These are phyloP conservation scores for Kryptolebias ocellatus DNA, from an alignment of 2,797 vertebrate genomes.

Conservation along the genomic window DNA sequence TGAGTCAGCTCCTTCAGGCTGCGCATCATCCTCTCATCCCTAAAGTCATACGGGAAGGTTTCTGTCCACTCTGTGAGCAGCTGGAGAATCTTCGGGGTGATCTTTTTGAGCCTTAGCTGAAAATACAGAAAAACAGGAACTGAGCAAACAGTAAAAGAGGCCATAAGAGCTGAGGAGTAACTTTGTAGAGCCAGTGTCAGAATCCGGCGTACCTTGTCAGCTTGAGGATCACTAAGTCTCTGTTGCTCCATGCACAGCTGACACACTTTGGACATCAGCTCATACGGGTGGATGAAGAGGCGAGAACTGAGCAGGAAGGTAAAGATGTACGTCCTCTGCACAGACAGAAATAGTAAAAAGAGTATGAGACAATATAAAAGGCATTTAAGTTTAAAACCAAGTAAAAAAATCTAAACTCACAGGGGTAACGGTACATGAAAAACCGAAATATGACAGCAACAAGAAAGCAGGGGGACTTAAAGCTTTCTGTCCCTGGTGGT, in stretches of 20 bases:
- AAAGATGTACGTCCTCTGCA: conserved; percentile 93
- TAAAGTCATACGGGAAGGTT: conserved; percentile 94
- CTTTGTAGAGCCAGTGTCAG: background rate
- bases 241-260: conserved; percentile 89
- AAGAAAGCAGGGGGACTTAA: background rate
- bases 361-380: background rate
- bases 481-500: background rate
- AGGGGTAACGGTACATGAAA: background rate
- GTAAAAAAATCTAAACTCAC: background rate
- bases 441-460: background rate
- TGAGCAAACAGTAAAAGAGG: background rate
- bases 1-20: conserved; percentile 92
- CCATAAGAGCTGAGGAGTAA: too few relatives aligned
- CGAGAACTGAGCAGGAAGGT: conserved; percentile 95
- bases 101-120: conserved; percentile 86
- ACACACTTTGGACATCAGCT: conserved; percentile 92
- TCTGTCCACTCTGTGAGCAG: conserved; percentile 94
- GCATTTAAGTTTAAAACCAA: background rate
- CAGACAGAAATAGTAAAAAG: background rate
- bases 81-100: conserved; percentile 92
- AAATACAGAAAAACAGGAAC: conserved; percentile 7
- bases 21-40: conserved; percentile 94
- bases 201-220: conserved; percentile 85
- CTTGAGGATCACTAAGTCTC: conserved; percentile 83
- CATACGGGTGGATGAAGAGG: conserved; percentile 90